Conservation (phyloP, 2,888 invertebrate genomes). For the Phyllotreta striolata region DNA sequence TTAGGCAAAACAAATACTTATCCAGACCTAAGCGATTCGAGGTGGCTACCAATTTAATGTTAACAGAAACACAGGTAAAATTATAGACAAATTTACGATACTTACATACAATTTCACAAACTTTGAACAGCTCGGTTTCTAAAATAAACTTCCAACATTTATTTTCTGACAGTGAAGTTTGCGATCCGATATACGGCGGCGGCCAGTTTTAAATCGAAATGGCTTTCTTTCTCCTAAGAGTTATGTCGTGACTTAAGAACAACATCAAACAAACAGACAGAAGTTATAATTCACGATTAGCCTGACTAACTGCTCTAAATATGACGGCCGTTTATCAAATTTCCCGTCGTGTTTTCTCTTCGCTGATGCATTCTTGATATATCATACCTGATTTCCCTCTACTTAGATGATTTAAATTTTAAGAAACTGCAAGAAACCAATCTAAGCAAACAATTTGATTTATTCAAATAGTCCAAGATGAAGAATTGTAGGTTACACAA, state of each 20-base stretch:
- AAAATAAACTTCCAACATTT: conserved; percentile 13
- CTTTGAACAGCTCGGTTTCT: not conserved
- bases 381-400: not conserved
- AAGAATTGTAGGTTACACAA: not conserved
- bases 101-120: conserved; percentile 7
- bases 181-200: conserved; percentile 3
- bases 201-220: conserved; percentile 43
- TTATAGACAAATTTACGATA: not conserved
- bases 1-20: conserved; percentile 98
- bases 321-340: conserved; percentile 58
- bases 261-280: conserved; percentile 60
- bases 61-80: conserved; percentile 96
- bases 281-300: conserved; percentile 61
- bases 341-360: conserved; percentile 34
- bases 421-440: too few relatives aligned
- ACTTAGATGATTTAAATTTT: too few relatives aligned
- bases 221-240: conserved; percentile 50
- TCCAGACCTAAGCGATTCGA: conserved; percentile 98
- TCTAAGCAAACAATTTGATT: too few relatives aligned
- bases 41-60: conserved; percentile 95
- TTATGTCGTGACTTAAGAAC: conserved; percentile 52
- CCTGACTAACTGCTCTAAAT: conserved; percentile 58
- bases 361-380: conserved; percentile 23
- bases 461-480: too few relatives aligned
- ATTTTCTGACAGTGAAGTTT: conserved; percentile 18